phyloP scores from a whole-genome alignment of 2,888 invertebrate genomes.

The Marronus borbonicus region DNA sequence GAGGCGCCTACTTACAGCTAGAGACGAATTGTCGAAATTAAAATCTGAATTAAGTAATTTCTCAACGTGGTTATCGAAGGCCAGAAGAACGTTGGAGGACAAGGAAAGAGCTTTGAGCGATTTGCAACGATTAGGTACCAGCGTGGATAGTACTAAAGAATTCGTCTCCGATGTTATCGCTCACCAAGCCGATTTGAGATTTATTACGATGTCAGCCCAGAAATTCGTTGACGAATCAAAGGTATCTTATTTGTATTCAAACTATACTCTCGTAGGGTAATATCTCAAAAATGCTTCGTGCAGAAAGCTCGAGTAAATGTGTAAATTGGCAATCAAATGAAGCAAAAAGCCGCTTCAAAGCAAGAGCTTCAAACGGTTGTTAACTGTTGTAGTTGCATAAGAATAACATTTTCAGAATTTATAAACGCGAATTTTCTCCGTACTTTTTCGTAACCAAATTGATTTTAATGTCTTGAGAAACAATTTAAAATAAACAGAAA shows the following conservation, averaged over 20 bases:
- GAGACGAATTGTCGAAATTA: conserved; percentile 92
- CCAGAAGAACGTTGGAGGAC: conserved; percentile 85
- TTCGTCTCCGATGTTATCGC: conserved; percentile 95
- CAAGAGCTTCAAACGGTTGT: no score
- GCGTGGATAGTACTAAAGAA: conserved; percentile 87
- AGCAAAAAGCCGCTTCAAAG: no score
- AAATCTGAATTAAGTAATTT: conserved; percentile 87
- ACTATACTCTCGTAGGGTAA: no score
- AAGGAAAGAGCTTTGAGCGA: conserved; percentile 88
- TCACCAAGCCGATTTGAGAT: conserved; percentile 95
- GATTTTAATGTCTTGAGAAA: no score
- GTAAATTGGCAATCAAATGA: no score
- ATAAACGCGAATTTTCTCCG: no score
- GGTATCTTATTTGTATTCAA: conserved; percentile 67
- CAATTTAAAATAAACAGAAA: no score
- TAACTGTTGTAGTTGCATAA: no score
- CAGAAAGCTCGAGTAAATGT: no score
- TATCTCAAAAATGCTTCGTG: no score
- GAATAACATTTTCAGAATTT: no score
- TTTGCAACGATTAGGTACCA: conserved; percentile 79
- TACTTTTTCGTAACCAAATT: no score
- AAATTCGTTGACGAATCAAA: conserved; percentile 97
- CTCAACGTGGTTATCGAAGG: conserved; percentile 88
- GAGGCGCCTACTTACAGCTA: conserved; percentile 82
- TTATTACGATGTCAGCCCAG: conserved; percentile 96